Conservation (phyloP, 2,113 vertebrate genomes). For the Notarius quadriscutis region DNA sequence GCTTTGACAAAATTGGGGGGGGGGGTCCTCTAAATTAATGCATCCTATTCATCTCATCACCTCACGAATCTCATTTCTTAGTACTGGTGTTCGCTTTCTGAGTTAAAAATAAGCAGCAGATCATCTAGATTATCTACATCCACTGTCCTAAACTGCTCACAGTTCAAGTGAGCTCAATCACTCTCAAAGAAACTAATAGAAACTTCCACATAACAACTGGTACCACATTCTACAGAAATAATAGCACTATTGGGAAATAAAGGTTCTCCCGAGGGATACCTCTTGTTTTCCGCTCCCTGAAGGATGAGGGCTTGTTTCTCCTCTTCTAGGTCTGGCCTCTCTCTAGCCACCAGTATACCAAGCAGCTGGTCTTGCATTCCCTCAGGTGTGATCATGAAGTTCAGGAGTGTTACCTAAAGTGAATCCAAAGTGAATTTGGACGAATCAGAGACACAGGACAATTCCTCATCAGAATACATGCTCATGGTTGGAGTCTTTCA, state of each 20-base stretch:
- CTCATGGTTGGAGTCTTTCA: too few species aligned
- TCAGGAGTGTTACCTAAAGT: conserved; percentile 83
- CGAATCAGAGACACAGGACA: not conserved
- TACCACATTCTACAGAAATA: not conserved
- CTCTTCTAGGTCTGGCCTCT: conserved; percentile 89
- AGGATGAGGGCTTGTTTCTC: conserved; percentile 87
- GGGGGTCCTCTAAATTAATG: not conserved
- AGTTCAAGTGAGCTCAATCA: not conserved
- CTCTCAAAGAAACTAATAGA: not conserved
- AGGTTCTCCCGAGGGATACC: conserved; percentile 61
- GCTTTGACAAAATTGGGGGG: not conserved
- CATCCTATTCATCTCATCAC: not conserved
- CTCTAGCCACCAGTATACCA: conserved; percentile 85
- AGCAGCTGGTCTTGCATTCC: conserved; percentile 91
- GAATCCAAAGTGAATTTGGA: conserved; percentile 5
- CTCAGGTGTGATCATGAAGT: conserved; percentile 91
- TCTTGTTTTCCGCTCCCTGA: conserved; percentile 90
- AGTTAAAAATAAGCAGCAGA: not conserved
- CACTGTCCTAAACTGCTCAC: not conserved
- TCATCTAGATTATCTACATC: not conserved
- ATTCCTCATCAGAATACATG: not conserved
- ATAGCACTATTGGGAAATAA: not conserved
- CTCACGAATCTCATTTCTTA: not conserved
- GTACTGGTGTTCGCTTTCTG: too few species aligned
- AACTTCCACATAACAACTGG: not conserved